Base-by-base conservation (phyloP, 2,888 invertebrate genomes). In the Dorcus parallelipipedus region DNA sequence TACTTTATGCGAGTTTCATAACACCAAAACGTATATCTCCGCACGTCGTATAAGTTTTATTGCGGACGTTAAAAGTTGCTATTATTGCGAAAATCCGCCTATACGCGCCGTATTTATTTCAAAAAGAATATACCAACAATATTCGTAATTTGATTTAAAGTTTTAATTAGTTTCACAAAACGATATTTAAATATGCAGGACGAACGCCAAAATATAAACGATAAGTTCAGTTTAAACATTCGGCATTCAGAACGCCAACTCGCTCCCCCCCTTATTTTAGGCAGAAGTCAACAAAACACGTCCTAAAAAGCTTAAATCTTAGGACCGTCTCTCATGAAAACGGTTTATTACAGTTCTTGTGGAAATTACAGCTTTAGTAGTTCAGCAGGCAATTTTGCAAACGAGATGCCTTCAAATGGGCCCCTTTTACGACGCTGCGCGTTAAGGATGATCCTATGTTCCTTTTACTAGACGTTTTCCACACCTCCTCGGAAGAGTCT, bases 331-430 rank as follows among this genome's bases (percentile, higher is more conserved):
- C 39, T 39, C 20, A 50, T 50, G 56, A 56, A 56, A 50, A 49
- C 56, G 56, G 38, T 55, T 55, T 55, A 55, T 55, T 56, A 56
- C 56, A 50, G 56, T 56, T 56, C 56, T 42, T 17, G 56, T 43
- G 56, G 42, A 56, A 56, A 56, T 49, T 56, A 49, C 49, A 49
- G 43, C 56, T 50, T 43, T 49, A 43, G 56, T 43, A 43, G 50
- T 49, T 51, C 56, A 39, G 42, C 42, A 50, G 45, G 56, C 51
- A 49, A 49, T 56, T 56, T 50, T 43, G 39, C 42, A 39, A 49
- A 50, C 54, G 49, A 49, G 41, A 45, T 8, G 41, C 33, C 42
- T 45, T 9, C 9, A 20, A 23, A 23, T 14, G 47, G 23, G 9
- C 26, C 10, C 47, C 50, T 38, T 39, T 39, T 23, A 50, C 39